Percentiles rank a stretch among this genome's conserved stretches.
Evolutionary conservation across 1,140 invertebrate species (phyloP).

Genomic region (Helicoverpa zea): DNA sequence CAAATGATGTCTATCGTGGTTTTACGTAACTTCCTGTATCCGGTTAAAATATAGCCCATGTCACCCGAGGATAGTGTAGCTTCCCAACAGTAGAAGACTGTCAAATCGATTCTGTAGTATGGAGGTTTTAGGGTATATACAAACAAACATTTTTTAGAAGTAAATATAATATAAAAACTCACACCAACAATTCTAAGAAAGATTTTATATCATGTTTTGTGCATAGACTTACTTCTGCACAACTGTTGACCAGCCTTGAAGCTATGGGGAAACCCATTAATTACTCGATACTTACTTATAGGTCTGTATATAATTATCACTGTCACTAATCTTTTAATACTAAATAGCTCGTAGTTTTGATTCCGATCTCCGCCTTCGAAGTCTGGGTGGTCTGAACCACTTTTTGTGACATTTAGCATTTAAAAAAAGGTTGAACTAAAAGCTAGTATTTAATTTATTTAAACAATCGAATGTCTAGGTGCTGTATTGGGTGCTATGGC

Average conservation of each 20-base stretch:
- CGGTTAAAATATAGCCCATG: no score
- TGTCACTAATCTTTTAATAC: slow-evolving; percentile 25
- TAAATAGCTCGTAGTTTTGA: slow-evolving; percentile 18
- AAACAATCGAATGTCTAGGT: not conserved
- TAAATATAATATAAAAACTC: no score
- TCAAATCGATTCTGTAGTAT: no score
- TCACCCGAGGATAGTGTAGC: no score
- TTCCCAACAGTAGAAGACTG: no score
- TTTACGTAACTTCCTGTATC: no score
- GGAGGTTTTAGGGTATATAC: no score
- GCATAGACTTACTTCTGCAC: not conserved
- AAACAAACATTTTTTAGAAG: no score
- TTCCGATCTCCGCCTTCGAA: not conserved
- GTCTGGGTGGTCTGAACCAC: not conserved
- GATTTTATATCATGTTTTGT: no score
- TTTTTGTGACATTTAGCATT: slow-evolving; percentile 25
- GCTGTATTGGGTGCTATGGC: no score
- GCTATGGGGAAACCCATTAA: slow-evolving; percentile 2
- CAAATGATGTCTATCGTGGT: no score
- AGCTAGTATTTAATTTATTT: not conserved
- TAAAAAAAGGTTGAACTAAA: not conserved
- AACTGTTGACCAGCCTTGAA: slow-evolving; percentile 9
- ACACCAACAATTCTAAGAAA: no score
- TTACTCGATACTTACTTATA: not conserved
- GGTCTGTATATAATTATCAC: slow-evolving; percentile 28